phyloP scores from a whole-genome alignment of 2,888 invertebrate species.

The Agonopterix arenella region DNA sequence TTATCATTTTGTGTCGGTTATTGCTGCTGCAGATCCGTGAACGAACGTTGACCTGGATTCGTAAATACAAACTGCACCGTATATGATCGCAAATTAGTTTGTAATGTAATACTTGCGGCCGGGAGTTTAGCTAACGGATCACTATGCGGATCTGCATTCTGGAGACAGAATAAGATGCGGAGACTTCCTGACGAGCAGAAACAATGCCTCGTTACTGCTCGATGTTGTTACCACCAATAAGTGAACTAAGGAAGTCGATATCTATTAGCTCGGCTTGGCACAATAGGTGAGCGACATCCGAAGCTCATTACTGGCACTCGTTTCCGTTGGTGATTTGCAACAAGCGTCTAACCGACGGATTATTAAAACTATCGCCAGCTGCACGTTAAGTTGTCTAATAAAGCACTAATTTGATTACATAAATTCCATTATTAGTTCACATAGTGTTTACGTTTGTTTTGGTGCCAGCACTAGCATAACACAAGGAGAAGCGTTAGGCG shows the following conservation, averaged over 20 bases:
- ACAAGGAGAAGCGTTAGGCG: conserved; percentile 44
- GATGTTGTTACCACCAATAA: conserved; percentile 52
- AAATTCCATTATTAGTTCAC: neutral
- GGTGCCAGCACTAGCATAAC: conserved; percentile 28
- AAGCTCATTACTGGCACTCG: conserved; percentile 71
- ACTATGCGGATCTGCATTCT: conserved; percentile 35
- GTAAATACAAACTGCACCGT: conserved; percentile 14
- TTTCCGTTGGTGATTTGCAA: conserved; percentile 71
- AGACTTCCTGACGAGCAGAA: conserved; percentile 44
- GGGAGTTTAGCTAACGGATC: neutral
- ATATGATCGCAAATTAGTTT: neutral
- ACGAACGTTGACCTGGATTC: conserved; percentile 46
- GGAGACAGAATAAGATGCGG: conserved; percentile 54
- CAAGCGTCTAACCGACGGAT: conserved; percentile 46
- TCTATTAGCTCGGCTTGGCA: conserved; percentile 71
- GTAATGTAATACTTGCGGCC: neutral
- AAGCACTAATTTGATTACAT: no score
- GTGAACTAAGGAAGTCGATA: conserved; percentile 72
- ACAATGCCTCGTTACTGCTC: conserved; percentile 67
- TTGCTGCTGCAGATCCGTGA: conserved; percentile 48
- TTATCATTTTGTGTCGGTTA: conserved; percentile 45
- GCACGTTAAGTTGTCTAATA: no score
- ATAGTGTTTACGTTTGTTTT: conserved; percentile 17
- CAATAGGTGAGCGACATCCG: conserved; percentile 77
- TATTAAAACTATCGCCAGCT: conserved; percentile 6